phyloP scores from a whole-genome alignment of 2,113 vertebrate genomes.

The Nothocercus nigrocapillus region DNA sequence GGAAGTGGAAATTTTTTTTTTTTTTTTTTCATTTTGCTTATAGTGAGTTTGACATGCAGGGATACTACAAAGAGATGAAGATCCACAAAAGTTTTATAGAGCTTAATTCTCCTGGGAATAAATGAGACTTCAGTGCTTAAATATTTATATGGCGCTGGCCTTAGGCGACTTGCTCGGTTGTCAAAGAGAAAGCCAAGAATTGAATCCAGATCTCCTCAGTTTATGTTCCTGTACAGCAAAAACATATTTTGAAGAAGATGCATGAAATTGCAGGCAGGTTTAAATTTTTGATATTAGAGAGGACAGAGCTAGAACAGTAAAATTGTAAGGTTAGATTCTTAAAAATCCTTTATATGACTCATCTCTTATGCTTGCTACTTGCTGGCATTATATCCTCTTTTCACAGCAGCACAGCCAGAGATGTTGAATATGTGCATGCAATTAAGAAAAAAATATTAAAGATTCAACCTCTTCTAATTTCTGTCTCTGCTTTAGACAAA shows the following conservation, averaged over 20 bases:
- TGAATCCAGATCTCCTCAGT: neutral
- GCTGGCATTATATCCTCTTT: neutral
- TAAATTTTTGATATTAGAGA: neutral
- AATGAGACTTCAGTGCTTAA: neutral
- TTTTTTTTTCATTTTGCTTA: neutral
- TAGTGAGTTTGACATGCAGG: neutral
- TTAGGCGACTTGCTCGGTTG: neutral
- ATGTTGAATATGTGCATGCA: neutral
- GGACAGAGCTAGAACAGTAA: neutral
- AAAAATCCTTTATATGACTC: neutral
- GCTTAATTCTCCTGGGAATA: neutral
- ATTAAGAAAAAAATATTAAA: neutral
- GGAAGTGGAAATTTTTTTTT: neutral
- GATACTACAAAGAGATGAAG: neutral
- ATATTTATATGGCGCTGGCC: neutral
- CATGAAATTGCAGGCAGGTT: neutral
- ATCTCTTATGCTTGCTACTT: neutral
- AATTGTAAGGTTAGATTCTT: neutral
- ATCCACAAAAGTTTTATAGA: neutral
- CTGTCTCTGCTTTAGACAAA: constrained; percentile 83
- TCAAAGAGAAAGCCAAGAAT: neutral
- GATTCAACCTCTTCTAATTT: neutral
- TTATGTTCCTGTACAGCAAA: neutral
- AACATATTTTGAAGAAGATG: neutral
- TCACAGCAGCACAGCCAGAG: neutral